Conservation (phyloP, 2,888 invertebrate species). For the Oscheius onirici region DNA sequence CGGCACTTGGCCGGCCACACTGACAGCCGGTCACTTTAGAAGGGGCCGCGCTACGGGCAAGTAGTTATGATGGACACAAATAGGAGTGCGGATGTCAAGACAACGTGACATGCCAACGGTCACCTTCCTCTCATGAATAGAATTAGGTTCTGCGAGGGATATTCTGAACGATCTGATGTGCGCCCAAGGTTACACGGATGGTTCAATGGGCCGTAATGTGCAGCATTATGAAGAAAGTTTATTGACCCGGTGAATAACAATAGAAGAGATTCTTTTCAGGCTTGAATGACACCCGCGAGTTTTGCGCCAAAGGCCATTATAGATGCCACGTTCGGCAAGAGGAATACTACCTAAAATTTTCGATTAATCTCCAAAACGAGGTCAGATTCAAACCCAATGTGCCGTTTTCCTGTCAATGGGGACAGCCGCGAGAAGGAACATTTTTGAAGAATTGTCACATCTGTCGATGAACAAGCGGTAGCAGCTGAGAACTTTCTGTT, state of each 20-base stretch:
- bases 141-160: conserved; percentile 3
- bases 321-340: neutral
- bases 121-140: neutral
- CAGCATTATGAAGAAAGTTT: conserved; percentile 13
- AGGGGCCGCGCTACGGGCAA: neutral
- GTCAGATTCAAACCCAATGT: neutral
- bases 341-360: neutral
- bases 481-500: conserved; percentile 20
- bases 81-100: neutral
- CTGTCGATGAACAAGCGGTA: conserved; percentile 29
- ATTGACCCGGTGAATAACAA: conserved; percentile 19
- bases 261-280: neutral
- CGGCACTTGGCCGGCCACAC: conserved; percentile 1
- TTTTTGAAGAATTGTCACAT: conserved; percentile 21
- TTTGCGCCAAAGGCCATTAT: neutral
- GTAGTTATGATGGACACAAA: neutral
- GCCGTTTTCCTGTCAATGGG: conserved; percentile 5
- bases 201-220: conserved; percentile 21
- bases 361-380: neutral
- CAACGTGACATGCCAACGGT: too few relatives aligned
- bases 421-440: conserved; percentile 15
- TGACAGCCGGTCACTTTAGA: conserved; percentile 19
- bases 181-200: conserved; percentile 17
- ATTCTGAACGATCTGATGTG: neutral
- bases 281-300: conserved; percentile 13